Conservation (phyloP, 2,113 vertebrate species). For the Dipodomys merriami region DNA sequence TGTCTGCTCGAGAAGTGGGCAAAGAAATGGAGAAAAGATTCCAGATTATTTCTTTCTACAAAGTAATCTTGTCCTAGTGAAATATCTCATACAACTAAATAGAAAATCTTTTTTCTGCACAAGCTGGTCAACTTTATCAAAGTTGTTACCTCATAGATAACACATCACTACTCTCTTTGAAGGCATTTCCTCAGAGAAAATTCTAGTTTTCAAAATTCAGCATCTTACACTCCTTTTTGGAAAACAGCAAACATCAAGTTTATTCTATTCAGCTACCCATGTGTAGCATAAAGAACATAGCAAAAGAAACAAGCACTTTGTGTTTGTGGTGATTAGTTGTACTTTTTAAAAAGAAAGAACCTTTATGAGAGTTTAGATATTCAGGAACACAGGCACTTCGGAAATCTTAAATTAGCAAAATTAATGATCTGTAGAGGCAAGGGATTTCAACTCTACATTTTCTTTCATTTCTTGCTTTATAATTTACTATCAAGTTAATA, state of each 20-base stretch:
- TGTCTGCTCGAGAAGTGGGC: neutral
- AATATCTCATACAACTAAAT: neutral
- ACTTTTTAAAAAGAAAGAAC: neutral
- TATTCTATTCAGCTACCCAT: neutral
- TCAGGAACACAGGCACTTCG: neutral
- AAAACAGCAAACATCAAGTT: neutral
- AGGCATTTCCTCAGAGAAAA: neutral
- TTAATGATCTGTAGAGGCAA: neutral
- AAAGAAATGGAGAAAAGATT: neutral
- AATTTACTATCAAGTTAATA: neutral
- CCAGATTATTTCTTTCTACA: neutral
- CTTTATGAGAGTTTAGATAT: neutral
- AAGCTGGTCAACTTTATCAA: neutral
- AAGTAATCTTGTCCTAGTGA: neutral
- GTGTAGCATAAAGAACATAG: neutral
- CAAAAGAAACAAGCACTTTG: neutral
- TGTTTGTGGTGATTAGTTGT: neutral
- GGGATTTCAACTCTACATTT: neutral
- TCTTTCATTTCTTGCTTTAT: neutral
- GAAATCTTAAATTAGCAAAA: neutral
- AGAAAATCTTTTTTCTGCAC: neutral
- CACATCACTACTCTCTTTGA: constrained; percentile 33
- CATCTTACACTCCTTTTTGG: neutral
- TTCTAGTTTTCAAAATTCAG: constrained; percentile 23
- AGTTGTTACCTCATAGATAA: constrained; percentile 18